These are phyloP conservation scores for Bostrychus sinensis DNA, from an alignment of 2,113 vertebrate species.

Conservation along the genomic window DNA sequence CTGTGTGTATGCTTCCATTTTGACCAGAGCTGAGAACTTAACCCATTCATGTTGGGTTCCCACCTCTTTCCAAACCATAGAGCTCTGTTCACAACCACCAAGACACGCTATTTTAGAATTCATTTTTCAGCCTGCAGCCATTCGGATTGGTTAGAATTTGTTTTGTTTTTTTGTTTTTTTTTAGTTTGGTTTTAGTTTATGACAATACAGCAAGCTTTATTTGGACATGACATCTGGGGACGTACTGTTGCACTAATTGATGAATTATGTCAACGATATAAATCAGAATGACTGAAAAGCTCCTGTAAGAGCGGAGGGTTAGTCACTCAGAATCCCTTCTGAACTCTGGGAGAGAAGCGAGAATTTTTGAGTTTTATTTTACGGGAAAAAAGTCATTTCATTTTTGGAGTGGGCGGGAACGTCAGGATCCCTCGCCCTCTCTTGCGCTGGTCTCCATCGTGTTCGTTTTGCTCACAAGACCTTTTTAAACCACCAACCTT, in stretches of 20 bases:
- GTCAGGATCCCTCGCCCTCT: conserved; percentile 67
- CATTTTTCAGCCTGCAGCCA: conserved; percentile 82
- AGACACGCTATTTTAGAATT: conserved; percentile 68
- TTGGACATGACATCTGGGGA: conserved; percentile 84
- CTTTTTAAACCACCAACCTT: conserved; percentile 48
- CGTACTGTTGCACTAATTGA: conserved; percentile 73
- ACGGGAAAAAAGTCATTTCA: conserved; percentile 26
- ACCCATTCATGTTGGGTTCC: conserved; percentile 46
- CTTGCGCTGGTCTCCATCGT: conserved; percentile 77
- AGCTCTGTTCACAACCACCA: conserved; percentile 80
- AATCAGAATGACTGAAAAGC: conserved; percentile 63
- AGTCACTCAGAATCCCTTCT: conserved; percentile 12
- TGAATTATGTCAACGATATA: conserved; percentile 46
- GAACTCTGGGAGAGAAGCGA: conserved; percentile 37
- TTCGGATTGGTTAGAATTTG: conserved; percentile 47
- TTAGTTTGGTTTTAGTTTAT: conserved; percentile 51
- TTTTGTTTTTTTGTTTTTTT: conserved; percentile 42
- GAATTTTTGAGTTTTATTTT: conserved; percentile 38
- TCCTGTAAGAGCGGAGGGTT: conserved; percentile 60
- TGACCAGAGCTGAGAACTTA: conserved; percentile 52
- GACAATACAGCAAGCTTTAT: conserved; percentile 85
- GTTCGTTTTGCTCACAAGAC: conserved; percentile 74
- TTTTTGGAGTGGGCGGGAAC: conserved; percentile 64
- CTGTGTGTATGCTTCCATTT: conserved; percentile 72
- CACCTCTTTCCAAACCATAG: conserved; percentile 75